Evolutionary conservation across 2,113 vertebrate species (phyloP).

Genomic region (Silurus glanis): DNA sequence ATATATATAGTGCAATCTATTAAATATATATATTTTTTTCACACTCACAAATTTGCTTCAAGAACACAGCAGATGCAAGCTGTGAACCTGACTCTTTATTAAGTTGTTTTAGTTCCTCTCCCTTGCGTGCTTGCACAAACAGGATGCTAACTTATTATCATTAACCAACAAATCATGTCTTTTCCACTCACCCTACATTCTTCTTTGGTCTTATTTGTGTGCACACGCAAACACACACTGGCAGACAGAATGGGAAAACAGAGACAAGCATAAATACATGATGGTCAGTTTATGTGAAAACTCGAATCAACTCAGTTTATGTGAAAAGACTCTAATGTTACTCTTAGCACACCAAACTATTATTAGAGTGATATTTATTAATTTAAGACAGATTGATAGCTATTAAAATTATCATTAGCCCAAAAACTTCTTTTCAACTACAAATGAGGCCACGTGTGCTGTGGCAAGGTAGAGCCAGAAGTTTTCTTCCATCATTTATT

Average conservation of each 20-base stretch:
- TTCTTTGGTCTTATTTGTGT: not conserved
- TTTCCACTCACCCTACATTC: not conserved
- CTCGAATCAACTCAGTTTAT: too few species aligned
- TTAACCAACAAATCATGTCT: not conserved
- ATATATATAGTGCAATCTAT: not conserved
- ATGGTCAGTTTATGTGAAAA: not conserved
- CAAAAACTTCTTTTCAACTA: too few species aligned
- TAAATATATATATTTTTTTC: not conserved
- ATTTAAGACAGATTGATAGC: too few species aligned
- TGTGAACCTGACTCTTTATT: not conserved
- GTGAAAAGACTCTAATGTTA: too few species aligned
- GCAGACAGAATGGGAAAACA: not conserved
- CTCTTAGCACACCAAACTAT: too few species aligned
- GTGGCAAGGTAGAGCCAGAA: too few species aligned
- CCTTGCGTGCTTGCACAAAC: not conserved
- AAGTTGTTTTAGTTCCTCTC: not conserved
- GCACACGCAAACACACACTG: not conserved
- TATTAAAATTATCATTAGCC: too few species aligned
- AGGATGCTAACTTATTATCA: not conserved
- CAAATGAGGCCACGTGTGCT: too few species aligned
- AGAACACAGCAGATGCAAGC: not conserved
- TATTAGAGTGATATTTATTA: too few species aligned
- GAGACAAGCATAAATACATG: not conserved
- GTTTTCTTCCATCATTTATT: too few species aligned
- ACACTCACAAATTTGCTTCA: not conserved